These are phyloP conservation scores for Drosophila pegasa DNA, from an alignment of 2,888 invertebrate genomes.

Conservation along the genomic window DNA sequence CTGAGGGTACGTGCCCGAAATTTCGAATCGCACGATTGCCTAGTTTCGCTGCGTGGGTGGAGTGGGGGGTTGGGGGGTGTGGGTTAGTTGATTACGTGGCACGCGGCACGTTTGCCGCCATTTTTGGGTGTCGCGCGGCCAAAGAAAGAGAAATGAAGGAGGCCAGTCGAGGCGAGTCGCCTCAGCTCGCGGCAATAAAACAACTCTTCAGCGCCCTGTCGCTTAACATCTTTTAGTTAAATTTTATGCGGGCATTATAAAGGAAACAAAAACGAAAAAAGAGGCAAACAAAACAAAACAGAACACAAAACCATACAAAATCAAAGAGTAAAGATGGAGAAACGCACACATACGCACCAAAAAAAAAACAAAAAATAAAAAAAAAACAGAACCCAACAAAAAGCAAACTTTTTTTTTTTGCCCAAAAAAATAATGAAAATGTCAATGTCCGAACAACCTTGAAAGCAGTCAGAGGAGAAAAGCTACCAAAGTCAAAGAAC, in stretches of 20 bases:
- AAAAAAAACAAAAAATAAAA: conserved; percentile 43
- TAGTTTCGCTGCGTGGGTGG: conserved; percentile 7
- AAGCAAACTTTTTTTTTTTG: conserved; percentile 54
- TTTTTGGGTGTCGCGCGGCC: conserved; percentile 46
- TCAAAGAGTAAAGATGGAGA: conserved; percentile 63
- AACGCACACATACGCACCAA: conserved; percentile 51
- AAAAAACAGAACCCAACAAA: conserved; percentile 46
- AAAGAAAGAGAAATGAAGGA: conserved; percentile 74
- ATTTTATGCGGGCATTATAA: conserved; percentile 74
- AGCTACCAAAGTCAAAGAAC: conserved; percentile 62
- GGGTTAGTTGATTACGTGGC: conserved; percentile 55
- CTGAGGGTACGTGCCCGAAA: conserved; percentile 64
- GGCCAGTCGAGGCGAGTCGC: conserved; percentile 11
- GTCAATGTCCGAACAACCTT: conserved; percentile 85
- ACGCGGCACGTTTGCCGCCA: conserved; percentile 61
- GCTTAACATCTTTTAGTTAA: conserved; percentile 53
- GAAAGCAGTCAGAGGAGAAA: conserved; percentile 84
- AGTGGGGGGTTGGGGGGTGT: background rate
- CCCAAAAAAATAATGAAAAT: conserved; percentile 81
- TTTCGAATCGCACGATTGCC: conserved; percentile 46
- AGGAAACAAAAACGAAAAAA: conserved; percentile 33
- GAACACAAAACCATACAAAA: conserved; percentile 51
- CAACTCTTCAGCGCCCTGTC: conserved; percentile 62
- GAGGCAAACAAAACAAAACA: conserved; percentile 29
- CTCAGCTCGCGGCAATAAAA: conserved; percentile 24